Percentiles rank a stretch among this genome's conserved stretches.
These are phyloP conservation scores for Ciconia maguari DNA, from an alignment of 2,113 vertebrate genomes.

Conservation along the genomic window DNA sequence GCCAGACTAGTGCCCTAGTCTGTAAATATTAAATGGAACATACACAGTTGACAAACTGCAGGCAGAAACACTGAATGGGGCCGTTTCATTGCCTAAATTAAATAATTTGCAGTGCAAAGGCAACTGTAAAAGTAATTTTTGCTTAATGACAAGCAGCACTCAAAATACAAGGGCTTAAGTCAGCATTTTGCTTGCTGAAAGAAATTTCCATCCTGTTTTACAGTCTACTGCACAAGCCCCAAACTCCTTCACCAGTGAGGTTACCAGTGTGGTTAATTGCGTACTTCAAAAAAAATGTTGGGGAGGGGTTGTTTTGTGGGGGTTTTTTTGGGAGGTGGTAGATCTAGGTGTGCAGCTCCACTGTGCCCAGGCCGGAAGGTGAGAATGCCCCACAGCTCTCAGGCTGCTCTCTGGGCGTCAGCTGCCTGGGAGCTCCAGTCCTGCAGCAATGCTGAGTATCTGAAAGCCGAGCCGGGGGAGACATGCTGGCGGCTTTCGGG, in stretches of 20 bases:
- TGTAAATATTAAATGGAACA: conserved; percentile 32
- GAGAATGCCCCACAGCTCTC: background rate
- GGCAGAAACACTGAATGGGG: conserved; percentile 17
- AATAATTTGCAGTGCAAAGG: background rate
- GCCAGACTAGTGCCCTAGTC: background rate
- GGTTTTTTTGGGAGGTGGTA: accelerated
- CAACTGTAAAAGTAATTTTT: background rate
- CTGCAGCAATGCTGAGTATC: background rate
- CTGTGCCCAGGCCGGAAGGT: background rate
- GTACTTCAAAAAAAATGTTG: background rate
- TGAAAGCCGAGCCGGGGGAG: background rate
- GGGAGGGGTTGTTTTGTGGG: background rate
- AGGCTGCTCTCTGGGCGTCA: background rate
- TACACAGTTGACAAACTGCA: conserved; percentile 20
- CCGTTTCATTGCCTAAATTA: background rate
- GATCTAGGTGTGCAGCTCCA: background rate
- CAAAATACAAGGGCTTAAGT: background rate
- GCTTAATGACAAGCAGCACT: background rate
- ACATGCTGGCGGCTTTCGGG: background rate
- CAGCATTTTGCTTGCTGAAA: background rate
- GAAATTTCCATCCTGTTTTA: background rate
- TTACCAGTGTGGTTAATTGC: background rate
- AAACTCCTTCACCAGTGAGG: background rate
- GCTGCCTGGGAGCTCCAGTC: background rate
- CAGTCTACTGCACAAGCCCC: background rate